These are phyloP conservation scores for Gymnobelideus leadbeateri DNA, from an alignment of 2,113 vertebrate genomes.

Conservation along the genomic window DNA sequence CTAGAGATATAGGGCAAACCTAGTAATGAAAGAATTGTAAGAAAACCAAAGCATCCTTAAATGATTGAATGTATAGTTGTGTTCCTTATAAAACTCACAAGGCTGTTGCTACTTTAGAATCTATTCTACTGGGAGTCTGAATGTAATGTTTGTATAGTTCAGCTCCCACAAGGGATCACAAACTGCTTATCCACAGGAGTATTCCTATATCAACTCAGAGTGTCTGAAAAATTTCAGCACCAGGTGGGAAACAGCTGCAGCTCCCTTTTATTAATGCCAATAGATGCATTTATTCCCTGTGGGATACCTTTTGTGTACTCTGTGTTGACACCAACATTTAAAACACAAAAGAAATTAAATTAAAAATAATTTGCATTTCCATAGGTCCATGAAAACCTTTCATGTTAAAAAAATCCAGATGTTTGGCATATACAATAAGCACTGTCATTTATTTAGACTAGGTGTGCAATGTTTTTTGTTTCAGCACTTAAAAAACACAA, in stretches of 20 bases:
- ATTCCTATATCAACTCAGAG: conserved; percentile 39
- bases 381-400: conserved; percentile 17
- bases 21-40: conserved; percentile 14
- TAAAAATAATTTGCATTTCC: conserved; percentile 33
- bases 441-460: conserved; percentile 3
- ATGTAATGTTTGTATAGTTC: conserved; percentile 37
- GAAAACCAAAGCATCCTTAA: conserved; percentile 4
- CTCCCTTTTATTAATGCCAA: conserved; percentile 42
- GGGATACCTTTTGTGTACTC: conserved; percentile 46
- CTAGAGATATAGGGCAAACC: conserved; percentile 19
- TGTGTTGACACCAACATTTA: conserved; percentile 61
- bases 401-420: not conserved
- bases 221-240: conserved; percentile 50
- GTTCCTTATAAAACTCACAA: not conserved
- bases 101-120: conserved; percentile 13
- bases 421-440: conserved; percentile 24
- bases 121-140: not conserved
- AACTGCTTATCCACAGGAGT: not conserved
- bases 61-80: not conserved
- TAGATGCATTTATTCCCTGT: conserved; percentile 37
- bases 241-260: conserved; percentile 66
- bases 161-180: not conserved
- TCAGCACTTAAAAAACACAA: not conserved
- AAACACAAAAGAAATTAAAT: conserved; percentile 62
- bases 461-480: not conserved